phyloP scores from a whole-genome alignment of 2,888 invertebrate species.

The Thera obeliscata region DNA sequence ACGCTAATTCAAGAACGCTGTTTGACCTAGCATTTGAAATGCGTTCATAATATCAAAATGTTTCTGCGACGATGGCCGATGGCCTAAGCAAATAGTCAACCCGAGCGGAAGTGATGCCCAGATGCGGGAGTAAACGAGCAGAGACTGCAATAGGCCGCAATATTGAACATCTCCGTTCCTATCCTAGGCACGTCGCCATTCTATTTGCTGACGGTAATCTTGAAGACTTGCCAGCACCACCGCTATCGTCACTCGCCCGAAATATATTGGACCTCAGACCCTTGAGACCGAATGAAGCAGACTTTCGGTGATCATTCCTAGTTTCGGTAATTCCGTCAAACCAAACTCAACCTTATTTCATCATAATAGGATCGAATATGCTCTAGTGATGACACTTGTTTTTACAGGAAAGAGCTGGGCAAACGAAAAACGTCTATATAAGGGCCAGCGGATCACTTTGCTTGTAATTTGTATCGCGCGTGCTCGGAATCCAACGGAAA shows the following conservation, averaged over 20 bases:
- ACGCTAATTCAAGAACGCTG: too few relatives aligned
- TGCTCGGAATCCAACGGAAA: slow-evolving; percentile 56
- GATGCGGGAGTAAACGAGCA: slow-evolving; percentile 42
- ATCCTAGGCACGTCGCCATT: slow-evolving; percentile 67
- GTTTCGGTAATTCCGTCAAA: slow-evolving; percentile 40
- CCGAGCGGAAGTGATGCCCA: slow-evolving; percentile 32
- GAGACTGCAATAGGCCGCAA: slow-evolving; percentile 55
- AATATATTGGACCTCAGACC: slow-evolving; percentile 74
- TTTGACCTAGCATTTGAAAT: too few relatives aligned
- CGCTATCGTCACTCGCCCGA: slow-evolving; percentile 48
- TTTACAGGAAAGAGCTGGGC: slow-evolving; percentile 66
- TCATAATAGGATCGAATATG: slow-evolving; percentile 31
- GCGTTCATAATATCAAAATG: slow-evolving; percentile 3
- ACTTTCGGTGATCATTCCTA: slow-evolving; percentile 59
- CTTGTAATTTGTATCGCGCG: slow-evolving; percentile 73
- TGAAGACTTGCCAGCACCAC: slow-evolving; percentile 63
- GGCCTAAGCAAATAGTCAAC: slow-evolving; percentile 33
- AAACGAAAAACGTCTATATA: slow-evolving; percentile 70
- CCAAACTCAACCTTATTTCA: slow-evolving; percentile 36
- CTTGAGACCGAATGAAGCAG: slow-evolving; percentile 64
- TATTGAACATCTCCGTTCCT: slow-evolving; percentile 55
- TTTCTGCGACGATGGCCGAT: slow-evolving; percentile 15
- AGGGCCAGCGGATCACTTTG: slow-evolving; percentile 68
- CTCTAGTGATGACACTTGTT: slow-evolving; percentile 48
- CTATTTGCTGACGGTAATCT: slow-evolving; percentile 77